Evolutionary conservation across 1,140 invertebrate species (phyloP), one percentile per base, ranked within the genome.

Genomic region (Temnothorax nylanderi): DNA sequence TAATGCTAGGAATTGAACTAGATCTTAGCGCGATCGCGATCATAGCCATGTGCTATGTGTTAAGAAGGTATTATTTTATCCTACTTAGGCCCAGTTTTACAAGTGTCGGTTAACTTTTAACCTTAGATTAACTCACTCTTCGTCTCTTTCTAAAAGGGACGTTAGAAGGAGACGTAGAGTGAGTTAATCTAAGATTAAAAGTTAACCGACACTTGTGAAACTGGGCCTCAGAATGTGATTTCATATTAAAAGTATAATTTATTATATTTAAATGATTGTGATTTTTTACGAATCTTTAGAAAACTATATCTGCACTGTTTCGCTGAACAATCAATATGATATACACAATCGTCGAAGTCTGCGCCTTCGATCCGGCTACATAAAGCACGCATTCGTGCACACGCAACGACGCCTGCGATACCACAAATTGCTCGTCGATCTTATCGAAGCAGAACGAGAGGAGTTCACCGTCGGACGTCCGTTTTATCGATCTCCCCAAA

Each of bases 361-460:
- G 10, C 41, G 18, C 21, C 26, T 69, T 58, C 51, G 67, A 60
- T 75, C 13, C 13, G 47, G 5, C 47, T 13, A 16, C 11, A 47
- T 7, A 32, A 71, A 54, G 21, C 47, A 54, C 7, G 34, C 13
- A 47, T 60, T 62, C 54, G 41, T 21, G 18, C 41, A 41, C 54
- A 13, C 41, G 54, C 80, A 72, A 74, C 67, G 51, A 58, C 51
- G 21, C 1, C 16, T 44, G 47, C 65, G 44, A n/a, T 77, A 34
- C 44, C 69, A 44, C 80, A 67, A 60, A 84, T 71, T 71, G 80
- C 49, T 47, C 16, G 47, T 84, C 69, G 80, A 84, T 84, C 71
- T 84, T 84, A 84, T 84, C 80, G 69, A 74, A 84, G 54, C 54
- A 32, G 80, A 84, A 84, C 69, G 56, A 60, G 54, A 84, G 56